phyloP scores from a whole-genome alignment of 1,140 invertebrate species.

The Magallana angulata region DNA sequence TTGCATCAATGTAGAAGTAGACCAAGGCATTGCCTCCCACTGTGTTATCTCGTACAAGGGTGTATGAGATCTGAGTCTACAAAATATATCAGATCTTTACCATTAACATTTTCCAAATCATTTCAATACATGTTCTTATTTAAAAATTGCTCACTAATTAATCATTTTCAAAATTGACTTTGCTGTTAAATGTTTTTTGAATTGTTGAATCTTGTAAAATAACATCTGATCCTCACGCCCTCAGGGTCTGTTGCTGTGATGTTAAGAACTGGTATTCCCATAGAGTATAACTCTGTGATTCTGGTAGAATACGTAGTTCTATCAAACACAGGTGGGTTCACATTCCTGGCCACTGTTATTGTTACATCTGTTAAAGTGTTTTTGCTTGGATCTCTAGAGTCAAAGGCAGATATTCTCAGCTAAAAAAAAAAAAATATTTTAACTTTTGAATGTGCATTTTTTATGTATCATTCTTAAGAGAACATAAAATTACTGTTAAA shows the following conservation, averaged over 20 bases:
- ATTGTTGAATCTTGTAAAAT: too few species aligned
- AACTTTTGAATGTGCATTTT: neutral
- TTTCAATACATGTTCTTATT: too few species aligned
- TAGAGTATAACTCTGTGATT: conserved; percentile 62
- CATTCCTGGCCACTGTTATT: conserved; percentile 71
- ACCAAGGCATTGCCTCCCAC: conserved; percentile 48
- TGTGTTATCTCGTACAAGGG: conserved; percentile 50
- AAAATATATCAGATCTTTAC: neutral
- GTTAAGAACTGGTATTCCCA: conserved; percentile 60
- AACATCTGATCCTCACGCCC: neutral
- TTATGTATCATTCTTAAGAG: neutral
- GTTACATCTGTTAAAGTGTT: conserved; percentile 64
- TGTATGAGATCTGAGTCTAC: conserved; percentile 67
- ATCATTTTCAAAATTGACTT: too few species aligned
- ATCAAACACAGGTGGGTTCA: conserved; percentile 66
- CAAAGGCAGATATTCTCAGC: conserved; percentile 71
- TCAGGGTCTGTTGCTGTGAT: conserved; percentile 66
- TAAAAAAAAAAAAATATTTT: conserved; percentile 53
- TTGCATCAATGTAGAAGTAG: conserved; percentile 69
- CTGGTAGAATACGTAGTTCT: conserved; percentile 51
- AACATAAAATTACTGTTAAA: neutral
- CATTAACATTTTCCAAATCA: too few species aligned
- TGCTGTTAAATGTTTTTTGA: too few species aligned
- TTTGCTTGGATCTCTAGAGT: conserved; percentile 62
- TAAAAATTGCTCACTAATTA: too few species aligned